Evolutionary conservation across 2,888 invertebrate genomes (phyloP), one percentile per base, ranked within the genome.

Genomic region (Amphipyra tragopoginis): DNA sequence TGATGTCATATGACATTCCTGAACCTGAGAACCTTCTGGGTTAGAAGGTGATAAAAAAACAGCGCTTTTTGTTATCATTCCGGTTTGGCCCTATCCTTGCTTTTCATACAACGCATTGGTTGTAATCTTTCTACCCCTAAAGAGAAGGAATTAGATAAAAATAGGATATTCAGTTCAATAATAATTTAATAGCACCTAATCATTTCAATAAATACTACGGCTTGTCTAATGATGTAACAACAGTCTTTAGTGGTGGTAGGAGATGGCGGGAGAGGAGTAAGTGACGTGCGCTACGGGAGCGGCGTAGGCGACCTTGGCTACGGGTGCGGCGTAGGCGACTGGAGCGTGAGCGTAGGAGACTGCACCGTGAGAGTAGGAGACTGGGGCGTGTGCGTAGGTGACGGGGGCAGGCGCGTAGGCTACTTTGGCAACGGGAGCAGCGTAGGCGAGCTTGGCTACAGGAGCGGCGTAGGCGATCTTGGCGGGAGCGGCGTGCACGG

Each of bases 231-330:
- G 65, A 69, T 13, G 7, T 48, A 50, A 55, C 26, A 49, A 45
- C 1, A 39, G 11, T 42, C 26, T 75, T 72, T 91, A 92, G 85
- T 92, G 91, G 75, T 91, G 89, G 87, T 92, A 93, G 63, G 91
- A 91, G 79, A 92, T 81, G 63, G 81, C 83, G 45, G 93, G 92
- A 39, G 92, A 92, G 1, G 92, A 86, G 87, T 72, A 72, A 39
- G 69, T 39, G 10, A 68, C 61, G 8, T 75, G 61, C 2, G 75
- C 64, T 11, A 52, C 59, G 39, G 75, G 75, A 14, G 74, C 69
- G 21, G 83, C 71, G 66, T 81, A 77, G 44, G 72, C 53, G 34
- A 72, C 14, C 34, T 49, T 56, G 38, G 58, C 43, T 15, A 80
- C 55, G 10, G 65, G 65, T 9, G 66, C 53, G 70, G 82, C 77